Conservation (phyloP, 1,140 invertebrate genomes). For the Arctopsyche grandis region DNA sequence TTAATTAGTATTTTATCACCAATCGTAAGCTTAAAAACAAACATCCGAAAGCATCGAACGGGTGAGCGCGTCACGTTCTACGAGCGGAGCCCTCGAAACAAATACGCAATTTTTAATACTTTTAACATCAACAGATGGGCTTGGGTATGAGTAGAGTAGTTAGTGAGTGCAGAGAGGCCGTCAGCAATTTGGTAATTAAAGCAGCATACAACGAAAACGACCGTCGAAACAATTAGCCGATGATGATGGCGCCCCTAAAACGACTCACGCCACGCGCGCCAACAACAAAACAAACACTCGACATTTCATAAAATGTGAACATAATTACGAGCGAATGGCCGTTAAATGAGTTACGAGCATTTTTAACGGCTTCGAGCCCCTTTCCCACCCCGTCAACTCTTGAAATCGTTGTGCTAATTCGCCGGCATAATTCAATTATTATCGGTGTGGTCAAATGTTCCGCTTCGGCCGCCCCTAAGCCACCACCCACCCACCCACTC, state of each 20-base stretch:
- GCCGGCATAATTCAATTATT: slow-evolving; percentile 21
- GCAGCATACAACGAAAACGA: background rate
- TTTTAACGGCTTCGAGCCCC: no score
- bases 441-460: background rate
- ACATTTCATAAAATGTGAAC: slow-evolving; percentile 6
- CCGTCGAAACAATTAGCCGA: slow-evolving; percentile 13
- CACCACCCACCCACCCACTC: background rate
- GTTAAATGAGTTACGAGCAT: background rate
- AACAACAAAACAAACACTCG: background rate
- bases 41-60: no score
- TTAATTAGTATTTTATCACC: no score
- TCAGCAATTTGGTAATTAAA: slow-evolving; percentile 5
- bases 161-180: background rate
- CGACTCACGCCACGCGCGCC: background rate
- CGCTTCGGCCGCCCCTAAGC: background rate
- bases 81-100: no score
- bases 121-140: background rate
- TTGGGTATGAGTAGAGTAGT: background rate
- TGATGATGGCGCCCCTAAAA: no score
- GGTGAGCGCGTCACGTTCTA: no score
- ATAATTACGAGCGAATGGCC: background rate
- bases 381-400: no score
- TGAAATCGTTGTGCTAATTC: slow-evolving; percentile 28
- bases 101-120: background rate
- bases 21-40: no score